A percentile compares a stretch with the other conserved stretches of the same genome.
Evolutionary conservation across 2,888 invertebrate species (phyloP).

Genomic region (Antheraea assamensis): DNA sequence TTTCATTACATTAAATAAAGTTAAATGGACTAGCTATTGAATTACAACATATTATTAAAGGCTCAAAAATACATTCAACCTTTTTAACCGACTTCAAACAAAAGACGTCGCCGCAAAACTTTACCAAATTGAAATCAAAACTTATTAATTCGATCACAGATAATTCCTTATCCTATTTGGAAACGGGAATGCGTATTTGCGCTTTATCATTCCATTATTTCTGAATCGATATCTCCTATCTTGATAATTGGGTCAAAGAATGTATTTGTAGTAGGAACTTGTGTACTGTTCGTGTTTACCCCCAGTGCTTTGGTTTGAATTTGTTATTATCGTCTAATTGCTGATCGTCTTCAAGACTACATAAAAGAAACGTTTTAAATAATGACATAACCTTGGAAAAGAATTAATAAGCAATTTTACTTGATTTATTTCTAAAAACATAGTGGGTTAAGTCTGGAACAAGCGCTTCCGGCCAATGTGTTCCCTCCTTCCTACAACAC

Average conservation of each 20-base stretch:
- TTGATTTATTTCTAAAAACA: too few species aligned
- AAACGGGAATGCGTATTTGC: background rate
- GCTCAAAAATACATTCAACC: background rate
- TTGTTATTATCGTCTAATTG: background rate
- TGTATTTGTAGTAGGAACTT: background rate
- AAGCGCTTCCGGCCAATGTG: too few species aligned
- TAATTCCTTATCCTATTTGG: background rate
- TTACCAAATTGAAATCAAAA: background rate
- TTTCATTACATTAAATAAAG: too few species aligned
- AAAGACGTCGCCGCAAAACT: background rate
- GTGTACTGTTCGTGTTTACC: background rate
- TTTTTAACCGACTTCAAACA: background rate
- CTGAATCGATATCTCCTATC: background rate
- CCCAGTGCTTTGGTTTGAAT: background rate
- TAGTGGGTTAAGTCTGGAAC: too few species aligned
- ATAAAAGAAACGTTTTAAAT: too few species aligned
- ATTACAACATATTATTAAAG: background rate
- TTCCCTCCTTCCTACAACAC: too few species aligned
- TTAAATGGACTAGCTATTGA: background rate
- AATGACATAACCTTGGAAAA: too few species aligned
- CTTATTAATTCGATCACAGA: background rate
- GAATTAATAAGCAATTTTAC: background rate
- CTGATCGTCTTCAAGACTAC: background rate
- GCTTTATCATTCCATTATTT: background rate
- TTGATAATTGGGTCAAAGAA: slow-evolving; percentile 5